Percentiles rank a stretch among this genome's conserved stretches.
Conservation (phyloP, 2,888 invertebrate species). For the Dryadula phaetusa region DNA sequence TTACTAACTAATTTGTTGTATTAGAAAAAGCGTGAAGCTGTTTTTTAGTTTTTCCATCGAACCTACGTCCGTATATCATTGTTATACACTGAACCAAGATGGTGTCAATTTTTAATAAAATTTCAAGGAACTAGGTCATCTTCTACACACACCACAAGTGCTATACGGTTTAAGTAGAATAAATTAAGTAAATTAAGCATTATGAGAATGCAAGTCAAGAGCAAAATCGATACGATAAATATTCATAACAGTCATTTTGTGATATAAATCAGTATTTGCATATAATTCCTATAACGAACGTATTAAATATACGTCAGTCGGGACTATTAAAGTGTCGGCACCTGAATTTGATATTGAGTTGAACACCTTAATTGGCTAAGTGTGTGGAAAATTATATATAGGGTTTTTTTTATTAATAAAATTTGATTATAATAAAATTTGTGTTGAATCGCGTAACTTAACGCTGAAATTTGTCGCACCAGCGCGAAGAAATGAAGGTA, state of each 20-base stretch:
- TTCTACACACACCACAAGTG: conserved; percentile 3
- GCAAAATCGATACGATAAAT: conserved; percentile 11
- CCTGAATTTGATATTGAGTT: conserved; percentile 21
- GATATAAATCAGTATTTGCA: conserved; percentile 26
- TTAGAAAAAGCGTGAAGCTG: too few relatives aligned
- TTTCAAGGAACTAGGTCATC: conserved; percentile 9
- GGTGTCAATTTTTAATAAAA: not conserved
- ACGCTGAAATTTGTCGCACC: too few relatives aligned
- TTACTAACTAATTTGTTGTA: too few relatives aligned
- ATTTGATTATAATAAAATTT: too few relatives aligned
- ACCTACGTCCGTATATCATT: too few relatives aligned
- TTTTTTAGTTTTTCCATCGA: too few relatives aligned
- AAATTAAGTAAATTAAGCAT: conserved; percentile 22
- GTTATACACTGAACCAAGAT: not conserved
- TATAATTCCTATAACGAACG: conserved; percentile 23
- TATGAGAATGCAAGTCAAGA: not conserved
- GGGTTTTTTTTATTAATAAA: too few relatives aligned
- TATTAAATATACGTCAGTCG: conserved; percentile 22
- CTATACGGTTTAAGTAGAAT: not conserved
- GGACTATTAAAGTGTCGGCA: conserved; percentile 29
- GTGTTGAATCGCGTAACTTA: too few relatives aligned
- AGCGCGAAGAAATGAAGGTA: too few relatives aligned
- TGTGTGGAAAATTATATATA: conserved; percentile 2
- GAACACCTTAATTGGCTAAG: conserved; percentile 28
- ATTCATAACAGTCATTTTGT: conserved; percentile 24